These are phyloP conservation scores for Terrapene triunguis DNA, from an alignment of 2,113 vertebrate species.

Conservation along the genomic window DNA sequence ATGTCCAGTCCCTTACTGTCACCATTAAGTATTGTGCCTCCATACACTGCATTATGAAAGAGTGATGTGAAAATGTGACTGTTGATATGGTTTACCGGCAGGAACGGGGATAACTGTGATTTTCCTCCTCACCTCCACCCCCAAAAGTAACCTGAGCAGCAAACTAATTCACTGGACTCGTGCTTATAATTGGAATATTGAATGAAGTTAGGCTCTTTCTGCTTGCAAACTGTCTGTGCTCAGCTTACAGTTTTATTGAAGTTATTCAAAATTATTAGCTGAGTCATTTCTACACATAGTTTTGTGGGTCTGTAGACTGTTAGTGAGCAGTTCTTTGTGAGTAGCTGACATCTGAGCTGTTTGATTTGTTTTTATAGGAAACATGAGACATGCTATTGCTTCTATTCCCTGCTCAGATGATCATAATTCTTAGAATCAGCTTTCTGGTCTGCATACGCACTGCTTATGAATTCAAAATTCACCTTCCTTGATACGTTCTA, in stretches of 20 bases:
- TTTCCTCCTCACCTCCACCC: background rate
- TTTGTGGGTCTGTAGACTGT: background rate
- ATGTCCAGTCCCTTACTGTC: background rate
- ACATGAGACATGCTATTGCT: background rate
- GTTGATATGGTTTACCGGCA: background rate
- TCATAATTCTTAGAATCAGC: background rate
- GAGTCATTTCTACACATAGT: background rate
- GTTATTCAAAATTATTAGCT: constrained; percentile 5
- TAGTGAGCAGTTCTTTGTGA: background rate
- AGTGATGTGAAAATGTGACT: background rate
- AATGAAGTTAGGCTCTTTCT: background rate
- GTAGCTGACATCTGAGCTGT: background rate
- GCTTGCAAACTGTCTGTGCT: background rate
- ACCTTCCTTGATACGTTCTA: background rate
- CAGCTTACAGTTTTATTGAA: background rate
- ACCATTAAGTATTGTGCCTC: constrained; percentile 19
- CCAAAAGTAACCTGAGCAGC: background rate
- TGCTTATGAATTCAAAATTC: background rate
- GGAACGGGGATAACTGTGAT: background rate
- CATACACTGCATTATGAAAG: background rate
- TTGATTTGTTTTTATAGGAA: background rate
- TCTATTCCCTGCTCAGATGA: background rate
- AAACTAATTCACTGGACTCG: background rate
- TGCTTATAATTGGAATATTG: background rate
- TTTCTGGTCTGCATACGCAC: background rate